Percentiles rank a stretch among this genome's conserved stretches.
Conservation (phyloP, 2,888 invertebrate genomes). For the Coelopa pilipes region DNA sequence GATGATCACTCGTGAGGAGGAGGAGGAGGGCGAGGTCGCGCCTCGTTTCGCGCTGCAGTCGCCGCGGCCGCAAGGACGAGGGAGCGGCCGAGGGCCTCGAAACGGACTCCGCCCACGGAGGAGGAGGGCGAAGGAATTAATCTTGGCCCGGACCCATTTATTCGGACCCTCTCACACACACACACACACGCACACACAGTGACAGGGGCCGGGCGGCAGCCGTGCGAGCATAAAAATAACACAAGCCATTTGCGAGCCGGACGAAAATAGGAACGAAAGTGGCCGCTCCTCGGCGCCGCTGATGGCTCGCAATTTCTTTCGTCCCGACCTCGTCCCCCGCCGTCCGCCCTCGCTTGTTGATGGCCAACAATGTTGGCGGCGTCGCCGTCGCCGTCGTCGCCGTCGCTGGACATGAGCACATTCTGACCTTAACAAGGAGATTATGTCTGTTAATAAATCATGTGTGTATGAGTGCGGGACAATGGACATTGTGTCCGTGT, state of each 20-base stretch:
- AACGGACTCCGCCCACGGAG: neutral
- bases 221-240: neutral
- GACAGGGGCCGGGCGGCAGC: neutral
- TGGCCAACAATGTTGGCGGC: conserved; percentile 11
- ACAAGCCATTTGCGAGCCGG: conserved; percentile 1
- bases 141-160: neutral
- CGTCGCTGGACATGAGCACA: conserved; percentile 14
- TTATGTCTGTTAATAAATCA: conserved; percentile 31
- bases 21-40: neutral
- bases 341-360: neutral
- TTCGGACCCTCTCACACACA: neutral
- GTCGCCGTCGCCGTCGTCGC: neutral
- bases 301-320: conserved; percentile 25
- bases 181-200: neutral
- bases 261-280: neutral
- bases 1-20: conserved; percentile 5
- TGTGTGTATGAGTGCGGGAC: conserved; percentile 10
- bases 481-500: conserved; percentile 8
- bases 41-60: neutral
- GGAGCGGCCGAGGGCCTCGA: too few species aligned
- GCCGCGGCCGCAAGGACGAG: neutral
- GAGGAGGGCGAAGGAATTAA: neutral
- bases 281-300: neutral
- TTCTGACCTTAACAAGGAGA: conserved; percentile 30
- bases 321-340: neutral